phyloP scores from a whole-genome alignment of 2,888 invertebrate genomes.

The Fissipunctia ypsillon region DNA sequence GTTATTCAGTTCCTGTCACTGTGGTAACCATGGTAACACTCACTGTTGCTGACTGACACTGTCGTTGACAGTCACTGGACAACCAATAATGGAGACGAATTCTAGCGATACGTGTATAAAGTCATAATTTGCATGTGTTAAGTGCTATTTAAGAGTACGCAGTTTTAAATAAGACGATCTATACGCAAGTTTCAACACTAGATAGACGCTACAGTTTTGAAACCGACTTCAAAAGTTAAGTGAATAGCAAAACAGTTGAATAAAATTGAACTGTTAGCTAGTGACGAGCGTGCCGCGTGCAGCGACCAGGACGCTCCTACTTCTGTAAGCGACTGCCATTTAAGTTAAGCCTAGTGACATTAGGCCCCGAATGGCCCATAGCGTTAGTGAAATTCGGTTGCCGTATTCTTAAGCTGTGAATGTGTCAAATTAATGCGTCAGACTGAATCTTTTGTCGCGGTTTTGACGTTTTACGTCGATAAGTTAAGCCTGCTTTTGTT shows the following conservation, averaged over 20 bases:
- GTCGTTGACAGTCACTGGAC: too few relatives aligned
- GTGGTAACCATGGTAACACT: not conserved
- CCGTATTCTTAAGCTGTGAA: slow-evolving; percentile 62
- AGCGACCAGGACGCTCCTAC: slow-evolving; percentile 53
- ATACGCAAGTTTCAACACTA: slow-evolving; percentile 17
- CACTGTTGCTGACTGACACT: not conserved
- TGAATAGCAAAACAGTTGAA: slow-evolving; percentile 32
- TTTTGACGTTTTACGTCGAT: slow-evolving; percentile 40
- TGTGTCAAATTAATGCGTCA: slow-evolving; percentile 65
- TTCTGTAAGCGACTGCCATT: slow-evolving; percentile 77
- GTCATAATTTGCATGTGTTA: not conserved
- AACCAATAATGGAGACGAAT: not conserved
- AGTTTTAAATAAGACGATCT: slow-evolving; percentile 8
- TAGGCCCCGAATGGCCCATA: slow-evolving; percentile 48
- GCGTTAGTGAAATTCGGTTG: slow-evolving; percentile 64
- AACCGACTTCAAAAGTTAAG: slow-evolving; percentile 26
- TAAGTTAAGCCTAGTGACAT: slow-evolving; percentile 66
- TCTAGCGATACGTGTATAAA: not conserved
- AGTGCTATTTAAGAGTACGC: not conserved
- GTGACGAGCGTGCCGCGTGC: slow-evolving; percentile 37
- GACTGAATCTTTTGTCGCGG: slow-evolving; percentile 56
- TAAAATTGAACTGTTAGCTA: slow-evolving; percentile 30
- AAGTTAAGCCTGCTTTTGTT: slow-evolving; percentile 13
- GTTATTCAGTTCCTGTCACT: not conserved
- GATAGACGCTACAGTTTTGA: slow-evolving; percentile 34